Conservation (phyloP, 1,140 invertebrate species). For the Psix sp. region DNA sequence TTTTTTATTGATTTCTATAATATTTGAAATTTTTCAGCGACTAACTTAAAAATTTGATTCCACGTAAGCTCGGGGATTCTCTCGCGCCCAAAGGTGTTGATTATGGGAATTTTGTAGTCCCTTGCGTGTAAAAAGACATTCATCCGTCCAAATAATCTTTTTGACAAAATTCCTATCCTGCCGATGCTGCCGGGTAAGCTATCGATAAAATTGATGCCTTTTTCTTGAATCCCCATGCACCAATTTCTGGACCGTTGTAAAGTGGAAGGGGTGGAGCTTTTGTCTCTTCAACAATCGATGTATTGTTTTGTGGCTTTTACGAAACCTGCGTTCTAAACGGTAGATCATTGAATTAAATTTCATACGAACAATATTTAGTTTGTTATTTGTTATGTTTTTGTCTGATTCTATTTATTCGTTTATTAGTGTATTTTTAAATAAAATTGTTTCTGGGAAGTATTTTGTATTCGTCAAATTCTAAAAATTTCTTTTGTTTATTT, state of each 20-base stretch:
- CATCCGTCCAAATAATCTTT: slow-evolving; percentile 67
- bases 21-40: background rate
- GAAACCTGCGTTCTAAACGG: background rate
- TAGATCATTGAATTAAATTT: too few species aligned
- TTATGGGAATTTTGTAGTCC: slow-evolving; percentile 72
- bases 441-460: too few species aligned
- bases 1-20: background rate
- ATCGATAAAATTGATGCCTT: background rate
- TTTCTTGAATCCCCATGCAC: background rate
- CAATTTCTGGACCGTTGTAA: background rate
- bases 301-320: background rate
- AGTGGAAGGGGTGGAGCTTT: slow-evolving; percentile 1
- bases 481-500: too few species aligned
- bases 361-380: background rate
- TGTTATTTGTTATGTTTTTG: too few species aligned
- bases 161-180: slow-evolving; percentile 40
- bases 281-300: slow-evolving; percentile 1
- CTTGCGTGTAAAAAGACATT: slow-evolving; percentile 64
- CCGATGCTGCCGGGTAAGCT: background rate
- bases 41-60: slow-evolving; percentile 20
- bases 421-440: too few species aligned
- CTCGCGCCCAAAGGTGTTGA: slow-evolving; percentile 65
- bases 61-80: slow-evolving; percentile 67
- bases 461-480: too few species aligned
- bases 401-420: too few species aligned